These are phyloP conservation scores for Agrotis segetum DNA, from an alignment of 2,888 invertebrate genomes.

Conservation along the genomic window DNA sequence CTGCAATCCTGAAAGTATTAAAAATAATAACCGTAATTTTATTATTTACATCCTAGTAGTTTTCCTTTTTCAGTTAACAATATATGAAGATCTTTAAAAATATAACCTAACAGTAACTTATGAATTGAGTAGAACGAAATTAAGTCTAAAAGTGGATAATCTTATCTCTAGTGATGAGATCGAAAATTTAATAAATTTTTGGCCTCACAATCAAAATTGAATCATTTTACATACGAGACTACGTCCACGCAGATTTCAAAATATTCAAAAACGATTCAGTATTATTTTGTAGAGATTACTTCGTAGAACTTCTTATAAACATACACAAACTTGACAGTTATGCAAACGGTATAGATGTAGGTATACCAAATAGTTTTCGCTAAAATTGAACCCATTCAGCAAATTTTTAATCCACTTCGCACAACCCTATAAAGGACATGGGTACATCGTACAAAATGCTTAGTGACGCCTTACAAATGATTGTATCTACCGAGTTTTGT, in stretches of 20 bases:
- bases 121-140: too few relatives aligned
- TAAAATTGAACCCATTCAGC: background rate
- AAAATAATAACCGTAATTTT: constrained; percentile 28
- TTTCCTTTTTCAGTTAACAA: background rate
- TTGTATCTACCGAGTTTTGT: constrained; percentile 86
- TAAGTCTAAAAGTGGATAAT: background rate
- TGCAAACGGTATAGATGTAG: too few relatives aligned
- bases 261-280: too few relatives aligned
- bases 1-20: constrained; percentile 32
- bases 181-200: too few relatives aligned
- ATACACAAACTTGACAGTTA: too few relatives aligned
- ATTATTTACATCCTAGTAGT: constrained; percentile 8
- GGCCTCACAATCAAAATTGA: background rate
- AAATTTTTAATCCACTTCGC: background rate
- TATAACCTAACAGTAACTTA: too few relatives aligned
- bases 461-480: constrained; percentile 88
- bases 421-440: constrained; percentile 68
- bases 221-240: too few relatives aligned
- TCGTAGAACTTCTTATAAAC: too few relatives aligned
- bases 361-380: too few relatives aligned
- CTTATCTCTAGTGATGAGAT: too few relatives aligned
- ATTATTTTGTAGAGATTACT: too few relatives aligned
- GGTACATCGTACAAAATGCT: constrained; percentile 80
- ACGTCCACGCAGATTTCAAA: too few relatives aligned
- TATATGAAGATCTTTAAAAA: background rate